A percentile compares a stretch with the other conserved stretches of the same genome.
These are phyloP conservation scores for Petrosia ficiformis DNA, from an alignment of 37 sponge, comb jelly and placozoan genomes.

Conservation along the genomic window DNA sequence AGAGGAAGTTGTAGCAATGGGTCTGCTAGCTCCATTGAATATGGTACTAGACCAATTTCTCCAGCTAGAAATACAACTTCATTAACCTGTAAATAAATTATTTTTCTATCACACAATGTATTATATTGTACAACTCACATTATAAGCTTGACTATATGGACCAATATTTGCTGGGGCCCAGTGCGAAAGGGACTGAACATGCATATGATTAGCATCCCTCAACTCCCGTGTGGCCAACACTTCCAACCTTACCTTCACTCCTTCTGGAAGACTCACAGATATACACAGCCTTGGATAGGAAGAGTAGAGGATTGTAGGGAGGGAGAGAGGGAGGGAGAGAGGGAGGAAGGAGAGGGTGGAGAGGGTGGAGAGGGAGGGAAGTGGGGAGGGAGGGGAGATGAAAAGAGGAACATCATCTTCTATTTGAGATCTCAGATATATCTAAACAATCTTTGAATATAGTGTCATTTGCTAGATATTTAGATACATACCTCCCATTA, in stretches of 20 bases:
- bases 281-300: slow-evolving; percentile 66
- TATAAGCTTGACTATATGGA: slow-evolving; percentile 81
- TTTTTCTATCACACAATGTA: neutral
- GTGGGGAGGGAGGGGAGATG: no score
- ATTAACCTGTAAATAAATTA: slow-evolving; percentile 17
- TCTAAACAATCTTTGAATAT: no score
- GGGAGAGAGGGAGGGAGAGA: no score
- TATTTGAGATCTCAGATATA: no score
- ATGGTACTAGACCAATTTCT: slow-evolving; percentile 67
- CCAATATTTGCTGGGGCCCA: slow-evolving; percentile 96
- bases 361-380: no score
- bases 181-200: slow-evolving; percentile 79
- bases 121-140: slow-evolving; percentile 15
- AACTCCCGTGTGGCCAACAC: slow-evolving; percentile 1
- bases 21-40: slow-evolving; percentile 18
- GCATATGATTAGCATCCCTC: slow-evolving; percentile 37
- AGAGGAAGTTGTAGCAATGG: slow-evolving; percentile 19
- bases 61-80: slow-evolving; percentile 64
- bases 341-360: no score
- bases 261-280: slow-evolving; percentile 25
- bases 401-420: no score
- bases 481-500: neutral
- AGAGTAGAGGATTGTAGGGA: no score
- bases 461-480: no score
- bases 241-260: slow-evolving; percentile 42